Base-by-base conservation (phyloP, 2,888 invertebrate genomes). In the Dendrolimus houi region DNA sequence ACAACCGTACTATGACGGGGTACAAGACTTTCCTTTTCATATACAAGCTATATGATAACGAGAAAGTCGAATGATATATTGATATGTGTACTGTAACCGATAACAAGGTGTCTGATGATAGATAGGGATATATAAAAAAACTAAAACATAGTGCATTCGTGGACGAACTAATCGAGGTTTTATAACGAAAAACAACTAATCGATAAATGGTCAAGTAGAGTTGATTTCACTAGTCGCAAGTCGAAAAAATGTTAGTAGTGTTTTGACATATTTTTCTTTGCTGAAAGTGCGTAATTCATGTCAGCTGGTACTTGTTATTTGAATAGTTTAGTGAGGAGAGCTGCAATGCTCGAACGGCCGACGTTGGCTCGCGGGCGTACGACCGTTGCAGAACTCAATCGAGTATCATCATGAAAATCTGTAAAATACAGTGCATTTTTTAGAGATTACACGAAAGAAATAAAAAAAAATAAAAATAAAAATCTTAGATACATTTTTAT, bases 181-280 rank as follows among this genome's bases (percentile, higher is more conserved):
- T 79, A 75, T 75, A 84, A 80, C 78, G 72, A 77, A 75, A 78
- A 81, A 83, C 81, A 79, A 80, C 79, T 83, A 83, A 85, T 85
- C 83, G 85, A 85, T 85, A 79, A 84, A 90, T 86, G 88, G 89
- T 88, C 85, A 83, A 85, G 91, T 91, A 88, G 91, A 91, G 91
- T 91, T 91, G 91, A 91, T 90, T 91, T 89, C 85, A 87, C 87
- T 91, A 91, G 91, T 91, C 87, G 91, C 91, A 88, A 85, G 88
- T 87, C 85, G 88, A 87, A 87, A 84, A 85, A 86, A 85, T 82
- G 89, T 88, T 87, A 77, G 90, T 91, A 91, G 91, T 90, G 91
- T 91, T 91, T 91, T 91, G 91, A 91, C 91, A 90, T 91, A 86
- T 90, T 91, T 91, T 91, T 91, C 91, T 90, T 91, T 91, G 91